Base-by-base conservation (phyloP, 2,797 vertebrate genomes). In the Sebastiscus albofasciatus region DNA sequence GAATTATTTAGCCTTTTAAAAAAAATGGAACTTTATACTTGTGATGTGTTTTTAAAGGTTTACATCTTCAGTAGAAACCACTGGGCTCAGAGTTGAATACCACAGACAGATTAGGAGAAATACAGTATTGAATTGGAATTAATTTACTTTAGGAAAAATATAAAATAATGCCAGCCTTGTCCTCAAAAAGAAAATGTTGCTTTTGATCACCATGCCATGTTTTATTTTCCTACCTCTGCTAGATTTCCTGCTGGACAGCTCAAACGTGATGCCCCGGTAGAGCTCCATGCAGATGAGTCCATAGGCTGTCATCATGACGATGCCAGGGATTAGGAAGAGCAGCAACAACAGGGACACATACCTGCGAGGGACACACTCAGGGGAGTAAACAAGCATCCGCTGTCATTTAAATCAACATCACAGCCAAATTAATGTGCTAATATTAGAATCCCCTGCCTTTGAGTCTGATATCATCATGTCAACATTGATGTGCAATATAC, bases 261-360 rank as follows among this genome's bases (percentile, higher is more conserved):
- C 97, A 88, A 97, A 97, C 90, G 89, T 95, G 90, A 99, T 98
- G 89, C 99, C 99, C 86, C 96, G 96, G 93, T 99, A 99, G 67
- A 99, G 97, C 92, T 99, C 98, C 89, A 97, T 26, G 31, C 98
- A 99, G 82, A 99, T 99, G 58, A 99, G 94, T 58, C 98, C 98
- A 4, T 99, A 99, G 0, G 98, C 98, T 10, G 96, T 92, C 96
- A 97, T 97, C 97, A 99, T 99, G 86, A 99, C 93, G 61, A 98
- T 96, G 59, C 99, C 99, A 22, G 99, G 98, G 82, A 99, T 93
- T 39, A 99, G 95, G 90, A 99, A 99, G 82, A 99, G 97, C 59
- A 97, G 94, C 90, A 99, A 88, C 60, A 99, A 85, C 91, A 99
- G 94, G 71, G 97, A 97, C 24, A 97, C 96, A 11, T 99, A 99